These are phyloP conservation scores for Leucophenga varia DNA, from an alignment of 1,140 invertebrate genomes.

Conservation along the genomic window DNA sequence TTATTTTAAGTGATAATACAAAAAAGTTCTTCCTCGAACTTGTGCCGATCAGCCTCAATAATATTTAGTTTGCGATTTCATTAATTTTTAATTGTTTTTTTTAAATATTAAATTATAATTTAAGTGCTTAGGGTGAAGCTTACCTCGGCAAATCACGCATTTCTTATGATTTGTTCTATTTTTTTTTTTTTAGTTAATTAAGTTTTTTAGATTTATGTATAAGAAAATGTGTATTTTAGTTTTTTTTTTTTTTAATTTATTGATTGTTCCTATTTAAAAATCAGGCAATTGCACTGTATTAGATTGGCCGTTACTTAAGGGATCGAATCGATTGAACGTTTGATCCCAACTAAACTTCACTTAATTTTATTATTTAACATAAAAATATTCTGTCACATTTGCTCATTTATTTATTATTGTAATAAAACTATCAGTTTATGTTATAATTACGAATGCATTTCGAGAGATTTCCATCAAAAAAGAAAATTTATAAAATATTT, in stretches of 20 bases:
- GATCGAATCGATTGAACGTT: too few species aligned
- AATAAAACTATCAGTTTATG: too few species aligned
- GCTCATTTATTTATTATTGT: too few species aligned
- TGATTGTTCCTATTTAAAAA: constrained; percentile 50
- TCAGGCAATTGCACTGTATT: constrained; percentile 35
- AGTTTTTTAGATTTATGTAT: constrained; percentile 7
- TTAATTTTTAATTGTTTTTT: constrained; percentile 1
- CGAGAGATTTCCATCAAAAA: too few species aligned
- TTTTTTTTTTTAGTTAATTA: constrained; percentile 1
- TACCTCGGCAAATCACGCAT: too few species aligned
- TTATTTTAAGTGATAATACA: background rate
- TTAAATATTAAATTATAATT: constrained; percentile 31
- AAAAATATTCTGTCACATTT: too few species aligned
- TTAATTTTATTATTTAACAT: too few species aligned
- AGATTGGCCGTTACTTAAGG: constrained; percentile 44
- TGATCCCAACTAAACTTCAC: too few species aligned
- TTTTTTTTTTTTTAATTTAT: constrained; percentile 27
- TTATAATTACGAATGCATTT: too few species aligned
- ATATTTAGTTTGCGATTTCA: constrained; percentile 21
- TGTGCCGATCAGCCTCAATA: constrained; percentile 50
- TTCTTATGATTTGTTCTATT: too few species aligned
- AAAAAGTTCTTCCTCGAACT: constrained; percentile 22
- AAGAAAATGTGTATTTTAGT: constrained; percentile 17
- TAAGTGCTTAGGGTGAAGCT: too few species aligned
- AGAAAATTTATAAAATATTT: too few species aligned